Percentiles rank a stretch among this genome's conserved stretches.
These are phyloP conservation scores for Pterocles gutturalis DNA, from an alignment of 2,113 vertebrate species.

Conservation along the genomic window DNA sequence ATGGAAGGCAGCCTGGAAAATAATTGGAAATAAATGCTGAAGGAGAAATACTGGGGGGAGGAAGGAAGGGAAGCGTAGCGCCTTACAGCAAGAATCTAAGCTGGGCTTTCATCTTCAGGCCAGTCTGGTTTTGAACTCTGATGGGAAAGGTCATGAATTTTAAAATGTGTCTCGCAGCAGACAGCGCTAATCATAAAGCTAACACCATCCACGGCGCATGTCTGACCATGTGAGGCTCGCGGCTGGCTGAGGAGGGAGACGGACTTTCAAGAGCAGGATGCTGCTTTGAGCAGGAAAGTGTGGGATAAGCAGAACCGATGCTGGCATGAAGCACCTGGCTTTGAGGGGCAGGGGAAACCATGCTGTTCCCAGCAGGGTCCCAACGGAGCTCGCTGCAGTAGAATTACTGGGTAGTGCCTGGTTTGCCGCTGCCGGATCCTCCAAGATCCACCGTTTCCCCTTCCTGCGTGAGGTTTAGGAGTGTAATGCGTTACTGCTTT, in stretches of 20 bases:
- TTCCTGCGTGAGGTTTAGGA: background rate
- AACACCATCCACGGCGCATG: slow-evolving; percentile 19
- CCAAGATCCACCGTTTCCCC: background rate
- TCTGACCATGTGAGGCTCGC: slow-evolving; percentile 27
- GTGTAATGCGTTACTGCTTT: background rate
- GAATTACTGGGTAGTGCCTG: accelerated
- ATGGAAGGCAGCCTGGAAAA: slow-evolving; percentile 61
- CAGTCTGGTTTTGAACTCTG: slow-evolving; percentile 70
- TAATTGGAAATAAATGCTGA: slow-evolving; percentile 65
- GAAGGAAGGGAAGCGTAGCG: background rate
- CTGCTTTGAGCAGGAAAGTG: background rate
- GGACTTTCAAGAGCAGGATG: slow-evolving; percentile 9
- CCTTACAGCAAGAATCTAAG: slow-evolving; percentile 47
- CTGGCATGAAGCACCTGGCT: background rate
- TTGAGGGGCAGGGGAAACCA: background rate
- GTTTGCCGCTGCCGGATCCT: background rate
- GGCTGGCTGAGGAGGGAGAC: background rate
- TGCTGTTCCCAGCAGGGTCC: background rate
- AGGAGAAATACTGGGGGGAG: slow-evolving; percentile 22
- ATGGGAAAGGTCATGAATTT: slow-evolving; percentile 78
- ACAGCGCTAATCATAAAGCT: slow-evolving; percentile 71
- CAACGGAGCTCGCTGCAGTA: background rate
- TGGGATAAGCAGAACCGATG: slow-evolving; percentile 1
- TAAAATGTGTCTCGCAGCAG: slow-evolving; percentile 70
- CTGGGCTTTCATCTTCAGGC: slow-evolving; percentile 71